Evolutionary conservation across 1,140 invertebrate species (phyloP).

Genomic region (Cherax destructor): DNA sequence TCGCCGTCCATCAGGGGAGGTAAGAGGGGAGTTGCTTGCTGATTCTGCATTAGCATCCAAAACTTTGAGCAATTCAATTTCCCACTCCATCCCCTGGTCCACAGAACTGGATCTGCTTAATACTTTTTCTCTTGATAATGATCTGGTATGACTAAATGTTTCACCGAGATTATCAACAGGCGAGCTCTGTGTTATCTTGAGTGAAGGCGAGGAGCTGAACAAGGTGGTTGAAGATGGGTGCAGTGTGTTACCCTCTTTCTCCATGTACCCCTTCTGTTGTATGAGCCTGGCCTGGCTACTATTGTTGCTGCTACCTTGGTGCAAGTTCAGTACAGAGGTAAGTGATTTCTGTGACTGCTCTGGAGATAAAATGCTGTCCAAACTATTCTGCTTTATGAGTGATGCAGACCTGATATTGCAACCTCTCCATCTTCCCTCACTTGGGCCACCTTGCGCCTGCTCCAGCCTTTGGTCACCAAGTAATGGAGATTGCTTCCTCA

Average conservation of each 20-base stretch:
- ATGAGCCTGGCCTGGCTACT: background rate
- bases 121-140: background rate
- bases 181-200: slow-evolving; percentile 19
- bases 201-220: background rate
- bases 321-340: slow-evolving; percentile 7
- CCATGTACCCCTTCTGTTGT: slow-evolving; percentile 20
- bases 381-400: slow-evolving; percentile 23
- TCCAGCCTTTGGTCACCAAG: background rate
- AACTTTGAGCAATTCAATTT: slow-evolving; percentile 29
- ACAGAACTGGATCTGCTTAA: slow-evolving; percentile 20
- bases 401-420: background rate
- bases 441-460: background rate
- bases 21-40: slow-evolving; percentile 30
- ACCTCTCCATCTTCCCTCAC: background rate
- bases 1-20: slow-evolving; percentile 50
- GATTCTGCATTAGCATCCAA: slow-evolving; percentile 43
- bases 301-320: background rate
- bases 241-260: background rate
- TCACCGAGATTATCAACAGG: background rate
- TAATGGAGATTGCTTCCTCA: slow-evolving; percentile 37
- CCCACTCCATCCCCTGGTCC: slow-evolving; percentile 26
- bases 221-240: background rate
- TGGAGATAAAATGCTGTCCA: slow-evolving; percentile 35
- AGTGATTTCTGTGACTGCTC: slow-evolving; percentile 1
- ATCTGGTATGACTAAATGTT: background rate